These are phyloP conservation scores for Shinisaurus crocodilurus DNA, from an alignment of 2,113 vertebrate genomes.

Conservation along the genomic window DNA sequence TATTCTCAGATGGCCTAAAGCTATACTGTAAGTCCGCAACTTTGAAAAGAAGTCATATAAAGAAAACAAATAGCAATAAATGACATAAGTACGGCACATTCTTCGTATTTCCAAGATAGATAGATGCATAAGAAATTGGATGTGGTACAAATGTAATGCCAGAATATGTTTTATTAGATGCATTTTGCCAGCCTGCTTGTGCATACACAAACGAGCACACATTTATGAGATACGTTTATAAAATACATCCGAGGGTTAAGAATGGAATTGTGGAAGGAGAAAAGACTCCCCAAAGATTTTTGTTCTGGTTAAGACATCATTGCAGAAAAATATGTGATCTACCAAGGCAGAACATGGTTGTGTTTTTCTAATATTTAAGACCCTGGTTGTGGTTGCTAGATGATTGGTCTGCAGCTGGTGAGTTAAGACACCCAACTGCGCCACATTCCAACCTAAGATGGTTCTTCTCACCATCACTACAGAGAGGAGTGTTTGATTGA, in stretches of 20 bases:
- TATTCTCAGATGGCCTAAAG: slow-evolving; percentile 70
- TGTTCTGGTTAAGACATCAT: neutral
- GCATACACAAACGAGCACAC: slow-evolving; percentile 52
- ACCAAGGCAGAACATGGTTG: neutral
- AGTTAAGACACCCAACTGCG: neutral
- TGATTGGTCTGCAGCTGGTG: neutral
- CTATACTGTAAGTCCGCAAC: slow-evolving; percentile 62
- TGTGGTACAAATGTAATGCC: slow-evolving; percentile 60
- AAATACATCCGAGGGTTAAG: slow-evolving; percentile 46
- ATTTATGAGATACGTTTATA: slow-evolving; percentile 54
- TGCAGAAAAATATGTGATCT: neutral
- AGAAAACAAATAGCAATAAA: slow-evolving; percentile 75
- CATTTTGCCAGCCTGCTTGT: slow-evolving; percentile 40
- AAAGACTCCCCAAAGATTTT: neutral
- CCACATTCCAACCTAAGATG: neutral
- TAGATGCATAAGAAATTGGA: slow-evolving; percentile 58
- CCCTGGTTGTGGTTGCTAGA: neutral
- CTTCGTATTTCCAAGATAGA: slow-evolving; percentile 65
- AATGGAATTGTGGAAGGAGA: slow-evolving; percentile 33
- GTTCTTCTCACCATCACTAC: too few relatives aligned
- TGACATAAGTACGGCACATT: slow-evolving; percentile 66
- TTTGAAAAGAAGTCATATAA: slow-evolving; percentile 70
- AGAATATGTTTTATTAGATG: slow-evolving; percentile 43
- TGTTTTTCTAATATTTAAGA: neutral
- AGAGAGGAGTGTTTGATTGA: neutral